Conservation (phyloP, 2,797 vertebrate genomes). For the Sarcophilus harrisii region DNA sequence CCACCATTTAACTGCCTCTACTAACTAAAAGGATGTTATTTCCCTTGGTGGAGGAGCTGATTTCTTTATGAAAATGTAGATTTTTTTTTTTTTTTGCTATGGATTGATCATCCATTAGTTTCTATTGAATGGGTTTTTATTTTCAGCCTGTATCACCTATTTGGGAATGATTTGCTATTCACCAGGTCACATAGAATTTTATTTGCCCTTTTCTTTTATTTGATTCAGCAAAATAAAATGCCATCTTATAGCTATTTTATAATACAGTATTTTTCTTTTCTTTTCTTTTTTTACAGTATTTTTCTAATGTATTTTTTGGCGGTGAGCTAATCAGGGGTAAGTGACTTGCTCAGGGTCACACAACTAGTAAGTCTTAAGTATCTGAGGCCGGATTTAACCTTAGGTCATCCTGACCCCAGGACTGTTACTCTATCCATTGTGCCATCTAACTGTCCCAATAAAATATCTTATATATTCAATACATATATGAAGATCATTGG, state of each 20-base stretch:
- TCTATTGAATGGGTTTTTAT: neutral
- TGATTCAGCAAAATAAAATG: neutral
- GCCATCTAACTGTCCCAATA: no score
- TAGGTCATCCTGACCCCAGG: no score
- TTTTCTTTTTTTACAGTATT: no score
- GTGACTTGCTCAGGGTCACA: no score
- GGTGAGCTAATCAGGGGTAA: no score
- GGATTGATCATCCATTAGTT: neutral
- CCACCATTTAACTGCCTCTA: neutral
- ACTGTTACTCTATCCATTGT: no score
- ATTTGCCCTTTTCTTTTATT: neutral
- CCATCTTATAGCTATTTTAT: neutral
- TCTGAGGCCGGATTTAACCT: no score
- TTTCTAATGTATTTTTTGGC: no score
- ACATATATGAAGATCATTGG: neutral
- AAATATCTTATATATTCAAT: neutral
- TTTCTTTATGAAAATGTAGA: neutral
- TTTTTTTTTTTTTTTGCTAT: neutral
- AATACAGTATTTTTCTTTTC: neutral
- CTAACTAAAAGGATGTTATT: neutral
- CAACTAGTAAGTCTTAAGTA: no score
- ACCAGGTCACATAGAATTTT: neutral
- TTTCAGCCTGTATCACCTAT: neutral
- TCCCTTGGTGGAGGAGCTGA: neutral
- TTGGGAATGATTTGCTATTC: neutral